Base-by-base conservation (phyloP, 2,113 vertebrate genomes). In the Gopherus evgoodei region DNA sequence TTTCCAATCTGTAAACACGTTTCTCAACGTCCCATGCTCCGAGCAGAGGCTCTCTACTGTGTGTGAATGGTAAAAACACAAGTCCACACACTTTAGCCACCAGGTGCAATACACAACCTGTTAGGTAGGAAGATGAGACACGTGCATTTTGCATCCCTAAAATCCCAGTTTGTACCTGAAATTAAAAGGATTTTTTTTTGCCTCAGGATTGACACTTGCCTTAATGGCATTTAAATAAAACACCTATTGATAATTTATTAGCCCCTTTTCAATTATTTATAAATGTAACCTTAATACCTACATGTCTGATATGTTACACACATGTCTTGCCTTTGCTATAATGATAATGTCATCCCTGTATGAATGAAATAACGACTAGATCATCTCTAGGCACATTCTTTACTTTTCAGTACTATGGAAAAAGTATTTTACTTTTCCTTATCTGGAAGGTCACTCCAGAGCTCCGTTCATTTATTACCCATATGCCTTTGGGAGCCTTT, bases 191-290 rank as follows among this genome's bases (percentile, higher is more conserved):
- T 93, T 95, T 95, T 92, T 78, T 50, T 50, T 49, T 49, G 84
- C 89, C 87, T 95, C 9, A 3, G 79, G 91, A 76, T 90, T 89
- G 89, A 94, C 93, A 89, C 82, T 94, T 94, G 94, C 94, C 89
- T 91, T 95, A 92, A 95, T 95, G 90, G 94, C 95, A 87, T 94
- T 90, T 93, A 95, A 97, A 96, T 95, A 97, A 95, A 97, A 95
- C 94, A 94, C 21, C 94, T 89, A 88, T 96, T 95, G 95, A 94
- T 95, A 81, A 50, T 95, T 93, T 87, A 72, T 86, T 93, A 94
- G 89, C 94, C 80, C 86, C 90, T 90, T 75, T 82, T 62, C 87
- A 76, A n/a, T 81, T 94, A 93, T 91, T 93, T 91, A 83, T 80
- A 47, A 6, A 86, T 50, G 88, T 85, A 90, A 88, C 49, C 57